Evolutionary conservation across 1,140 invertebrate genomes (phyloP).

Genomic region (Chironomus tepperi): DNA sequence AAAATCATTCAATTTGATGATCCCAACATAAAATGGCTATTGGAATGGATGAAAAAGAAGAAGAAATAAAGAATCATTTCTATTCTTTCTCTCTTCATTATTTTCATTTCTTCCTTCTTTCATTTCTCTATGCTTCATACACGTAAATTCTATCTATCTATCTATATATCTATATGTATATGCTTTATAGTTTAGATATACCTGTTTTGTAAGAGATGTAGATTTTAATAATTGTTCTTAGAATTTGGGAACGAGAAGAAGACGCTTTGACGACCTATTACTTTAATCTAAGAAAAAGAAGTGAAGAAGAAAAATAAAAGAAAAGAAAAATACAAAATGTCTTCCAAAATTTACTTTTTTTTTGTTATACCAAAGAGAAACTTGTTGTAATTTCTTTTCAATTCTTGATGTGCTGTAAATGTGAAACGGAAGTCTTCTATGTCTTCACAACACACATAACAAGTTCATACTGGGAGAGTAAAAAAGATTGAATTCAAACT

Average conservation of each 20-base stretch:
- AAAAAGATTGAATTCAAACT: no score
- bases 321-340: conserved; percentile 19
- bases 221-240: conserved; percentile 22
- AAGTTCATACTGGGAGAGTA: no score
- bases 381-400: conserved; percentile 14
- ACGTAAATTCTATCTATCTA: no score
- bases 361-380: neutral
- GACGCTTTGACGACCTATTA: conserved; percentile 17
- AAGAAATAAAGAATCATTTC: no score
- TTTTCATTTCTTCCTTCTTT: no score
- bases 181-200: neutral
- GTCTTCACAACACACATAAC: neutral
- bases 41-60: no score
- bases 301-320: neutral
- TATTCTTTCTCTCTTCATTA: no score
- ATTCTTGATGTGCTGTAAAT: neutral
- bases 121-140: no score
- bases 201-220: conserved; percentile 17
- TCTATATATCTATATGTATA: no score
- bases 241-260: conserved; percentile 18
- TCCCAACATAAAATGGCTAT: no score
- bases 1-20: no score
- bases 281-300: neutral
- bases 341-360: neutral
- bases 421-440: neutral